Conservation (phyloP, 1,140 invertebrate species). For the Metaphire vulgaris region DNA sequence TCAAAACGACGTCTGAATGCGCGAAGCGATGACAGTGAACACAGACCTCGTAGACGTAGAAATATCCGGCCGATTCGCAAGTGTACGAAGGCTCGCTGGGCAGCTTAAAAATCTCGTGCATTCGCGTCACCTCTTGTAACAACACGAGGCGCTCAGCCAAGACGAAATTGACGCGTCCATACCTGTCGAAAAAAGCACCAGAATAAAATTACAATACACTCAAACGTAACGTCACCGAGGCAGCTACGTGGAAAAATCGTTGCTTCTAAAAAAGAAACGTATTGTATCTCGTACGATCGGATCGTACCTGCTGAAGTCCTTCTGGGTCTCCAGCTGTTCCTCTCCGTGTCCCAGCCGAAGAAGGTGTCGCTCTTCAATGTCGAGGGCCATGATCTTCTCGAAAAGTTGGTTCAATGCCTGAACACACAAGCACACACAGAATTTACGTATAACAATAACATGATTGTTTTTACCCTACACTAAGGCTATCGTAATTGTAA, state of each 20-base stretch:
- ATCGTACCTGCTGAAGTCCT: conserved; percentile 81
- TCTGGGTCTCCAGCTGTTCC: conserved; percentile 95
- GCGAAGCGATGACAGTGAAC: too few relatives aligned
- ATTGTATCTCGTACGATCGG: too few relatives aligned
- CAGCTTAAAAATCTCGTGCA: conserved; percentile 77
- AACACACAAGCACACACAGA: too few relatives aligned
- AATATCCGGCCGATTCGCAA: conserved; percentile 91
- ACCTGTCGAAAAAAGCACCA: conserved; percentile 61
- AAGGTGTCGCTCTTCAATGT: conserved; percentile 95
- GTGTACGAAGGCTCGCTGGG: conserved; percentile 87
- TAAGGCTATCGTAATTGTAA: too few relatives aligned
- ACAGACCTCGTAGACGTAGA: conserved; percentile 56
- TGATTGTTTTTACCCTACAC: too few relatives aligned
- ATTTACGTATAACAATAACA: too few relatives aligned
- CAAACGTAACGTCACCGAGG: too few relatives aligned
- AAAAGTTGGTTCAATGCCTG: conserved; percentile 95
- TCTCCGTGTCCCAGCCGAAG: conserved; percentile 99
- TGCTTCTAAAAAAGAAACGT: too few relatives aligned
- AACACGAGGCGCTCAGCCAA: conserved; percentile 85
- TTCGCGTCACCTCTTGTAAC: conserved; percentile 76
- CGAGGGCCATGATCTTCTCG: conserved; percentile 97
- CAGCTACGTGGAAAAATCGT: too few relatives aligned
- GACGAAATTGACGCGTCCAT: conserved; percentile 98
- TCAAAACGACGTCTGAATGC: too few relatives aligned
- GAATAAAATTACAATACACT: too few relatives aligned